phyloP scores from a whole-genome alignment of 2,113 vertebrate genomes.

The Dendropsophus ebraccatus region DNA sequence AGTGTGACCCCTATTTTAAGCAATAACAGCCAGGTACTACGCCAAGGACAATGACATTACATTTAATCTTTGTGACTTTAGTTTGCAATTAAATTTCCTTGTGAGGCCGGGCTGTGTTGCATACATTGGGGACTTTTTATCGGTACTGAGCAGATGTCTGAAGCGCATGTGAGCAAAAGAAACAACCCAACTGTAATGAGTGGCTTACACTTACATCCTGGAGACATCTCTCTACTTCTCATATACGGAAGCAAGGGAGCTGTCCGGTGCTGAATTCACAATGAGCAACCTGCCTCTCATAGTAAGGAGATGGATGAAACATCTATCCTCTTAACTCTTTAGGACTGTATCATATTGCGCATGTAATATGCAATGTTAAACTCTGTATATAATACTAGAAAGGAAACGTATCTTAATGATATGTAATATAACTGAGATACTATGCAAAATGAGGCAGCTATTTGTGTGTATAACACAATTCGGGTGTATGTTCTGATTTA shows the following conservation, averaged over 20 bases:
- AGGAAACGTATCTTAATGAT: background rate
- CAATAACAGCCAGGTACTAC: background rate
- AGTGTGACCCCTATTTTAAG: constrained; percentile 18
- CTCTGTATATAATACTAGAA: background rate
- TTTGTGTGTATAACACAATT: background rate
- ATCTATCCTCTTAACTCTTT: background rate
- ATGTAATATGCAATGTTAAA: too few relatives aligned
- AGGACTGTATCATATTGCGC: background rate
- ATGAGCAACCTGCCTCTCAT: background rate
- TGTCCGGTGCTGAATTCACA: background rate
- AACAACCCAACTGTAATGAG: constrained; percentile 36
- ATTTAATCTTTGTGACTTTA: constrained; percentile 17
- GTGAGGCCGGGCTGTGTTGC: background rate
- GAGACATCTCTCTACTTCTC: background rate
- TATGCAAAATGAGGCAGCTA: background rate
- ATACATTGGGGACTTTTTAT: constrained; percentile 42
- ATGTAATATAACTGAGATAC: background rate
- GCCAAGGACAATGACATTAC: constrained; percentile 32
- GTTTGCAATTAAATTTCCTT: constrained; percentile 49
- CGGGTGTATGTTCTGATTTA: background rate
- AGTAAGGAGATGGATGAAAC: background rate
- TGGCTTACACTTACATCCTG: constrained; percentile 21
- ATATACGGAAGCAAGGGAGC: background rate
- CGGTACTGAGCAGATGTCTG: constrained; percentile 41
- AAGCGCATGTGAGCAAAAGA: constrained; percentile 15